phyloP scores from a whole-genome alignment of 2,113 vertebrate genomes.

The Bufo bufo region DNA sequence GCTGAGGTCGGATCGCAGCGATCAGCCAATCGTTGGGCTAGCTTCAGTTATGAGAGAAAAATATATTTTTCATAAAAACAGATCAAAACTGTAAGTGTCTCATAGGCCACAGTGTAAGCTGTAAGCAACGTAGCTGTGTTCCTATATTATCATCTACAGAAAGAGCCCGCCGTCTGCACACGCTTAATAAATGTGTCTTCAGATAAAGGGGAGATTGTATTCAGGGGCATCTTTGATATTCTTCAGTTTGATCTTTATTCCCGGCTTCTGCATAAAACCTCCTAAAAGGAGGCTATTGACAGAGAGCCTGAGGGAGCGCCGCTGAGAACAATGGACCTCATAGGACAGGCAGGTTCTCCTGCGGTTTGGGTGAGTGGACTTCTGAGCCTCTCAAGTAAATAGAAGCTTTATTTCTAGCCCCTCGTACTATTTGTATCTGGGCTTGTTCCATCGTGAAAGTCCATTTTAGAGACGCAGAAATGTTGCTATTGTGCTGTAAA shows the following conservation, averaged over 20 bases:
- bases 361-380: slow-evolving; percentile 38
- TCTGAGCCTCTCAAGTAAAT: slow-evolving; percentile 40
- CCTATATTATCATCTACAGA: slow-evolving; percentile 1
- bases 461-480: neutral
- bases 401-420: slow-evolving; percentile 57
- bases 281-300: slow-evolving; percentile 78
- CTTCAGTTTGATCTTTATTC: slow-evolving; percentile 77
- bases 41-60: neutral
- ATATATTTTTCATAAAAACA: neutral
- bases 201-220: slow-evolving; percentile 54
- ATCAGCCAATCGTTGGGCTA: neutral
- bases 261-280: slow-evolving; percentile 72
- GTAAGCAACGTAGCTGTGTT: slow-evolving; percentile 8
- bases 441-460: slow-evolving; percentile 5
- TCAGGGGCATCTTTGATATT: slow-evolving; percentile 79
- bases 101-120: neutral
- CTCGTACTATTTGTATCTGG: slow-evolving; percentile 44
- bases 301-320: slow-evolving; percentile 76
- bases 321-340: slow-evolving; percentile 73
- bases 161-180: neutral
- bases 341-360: slow-evolving; percentile 68
- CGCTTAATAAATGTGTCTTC: slow-evolving; percentile 23
- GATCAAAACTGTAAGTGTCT: neutral
- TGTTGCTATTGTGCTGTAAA: neutral
- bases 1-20: neutral